Conservation (phyloP, 2,113 vertebrate species). For the Brachypodius melanocephalos region DNA sequence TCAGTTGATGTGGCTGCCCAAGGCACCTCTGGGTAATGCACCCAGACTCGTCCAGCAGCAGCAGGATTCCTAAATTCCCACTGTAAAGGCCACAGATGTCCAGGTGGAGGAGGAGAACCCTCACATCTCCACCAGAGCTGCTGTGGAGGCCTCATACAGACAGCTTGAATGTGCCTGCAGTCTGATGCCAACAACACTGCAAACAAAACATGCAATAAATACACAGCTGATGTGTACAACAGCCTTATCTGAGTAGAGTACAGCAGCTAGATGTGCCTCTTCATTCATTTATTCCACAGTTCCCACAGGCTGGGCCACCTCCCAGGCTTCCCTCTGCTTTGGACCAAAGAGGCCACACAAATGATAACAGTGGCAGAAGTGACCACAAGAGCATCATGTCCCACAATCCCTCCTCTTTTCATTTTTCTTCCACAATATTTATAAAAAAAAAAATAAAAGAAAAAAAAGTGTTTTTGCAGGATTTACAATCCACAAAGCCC, state of each 20-base stretch:
- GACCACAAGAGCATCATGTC: background rate
- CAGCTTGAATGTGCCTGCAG: background rate
- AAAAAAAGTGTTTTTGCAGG: background rate
- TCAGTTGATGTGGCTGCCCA: background rate
- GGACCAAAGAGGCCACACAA: background rate
- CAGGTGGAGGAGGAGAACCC: background rate
- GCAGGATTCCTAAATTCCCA: background rate
- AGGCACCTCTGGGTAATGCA: background rate
- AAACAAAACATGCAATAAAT: background rate
- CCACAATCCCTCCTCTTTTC: background rate
- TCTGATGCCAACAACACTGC: background rate
- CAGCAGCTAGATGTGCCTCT: background rate
- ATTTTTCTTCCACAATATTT: background rate
- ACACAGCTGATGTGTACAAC: background rate
- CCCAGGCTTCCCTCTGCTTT: background rate
- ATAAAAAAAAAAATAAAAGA: background rate
- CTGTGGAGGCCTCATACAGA: background rate
- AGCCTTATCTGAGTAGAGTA: background rate
- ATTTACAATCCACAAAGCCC: slow-evolving; percentile 18
- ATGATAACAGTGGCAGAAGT: background rate
- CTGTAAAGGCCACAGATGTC: background rate
- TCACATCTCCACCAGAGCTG: background rate
- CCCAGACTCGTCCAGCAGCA: background rate
- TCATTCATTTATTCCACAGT: background rate
- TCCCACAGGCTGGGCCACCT: background rate